These are phyloP conservation scores for Perca schrenkii DNA, from an alignment of 2,113 vertebrate genomes.

Conservation along the genomic window DNA sequence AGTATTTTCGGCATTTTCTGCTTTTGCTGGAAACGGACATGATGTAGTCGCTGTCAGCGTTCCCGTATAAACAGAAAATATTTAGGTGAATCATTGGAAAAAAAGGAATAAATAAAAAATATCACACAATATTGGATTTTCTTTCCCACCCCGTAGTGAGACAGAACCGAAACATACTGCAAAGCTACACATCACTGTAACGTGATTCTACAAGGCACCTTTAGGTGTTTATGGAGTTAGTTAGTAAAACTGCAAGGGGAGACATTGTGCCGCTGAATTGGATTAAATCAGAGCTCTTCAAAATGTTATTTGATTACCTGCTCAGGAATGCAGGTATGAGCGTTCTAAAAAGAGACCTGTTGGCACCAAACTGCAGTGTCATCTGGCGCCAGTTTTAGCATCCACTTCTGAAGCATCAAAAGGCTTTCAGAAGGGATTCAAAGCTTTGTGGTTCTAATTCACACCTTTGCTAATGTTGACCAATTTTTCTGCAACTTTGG, in stretches of 20 bases:
- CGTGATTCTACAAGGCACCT: not conserved
- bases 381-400: not conserved
- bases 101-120: too few relatives aligned
- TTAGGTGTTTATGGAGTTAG: not conserved
- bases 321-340: not conserved
- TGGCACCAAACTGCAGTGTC: not conserved
- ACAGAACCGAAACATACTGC: not conserved
- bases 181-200: not conserved
- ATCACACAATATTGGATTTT: too few relatives aligned
- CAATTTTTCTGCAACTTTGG: not conserved
- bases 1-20: too few relatives aligned
- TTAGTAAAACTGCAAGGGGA: conserved; percentile 6
- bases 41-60: too few relatives aligned
- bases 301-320: conserved; percentile 26
- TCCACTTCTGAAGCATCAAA: conserved; percentile 2
- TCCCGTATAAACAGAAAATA: too few relatives aligned
- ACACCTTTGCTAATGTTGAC: not conserved
- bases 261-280: not conserved
- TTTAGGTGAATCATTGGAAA: too few relatives aligned
- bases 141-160: too few relatives aligned
- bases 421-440: not conserved
- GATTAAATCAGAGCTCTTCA: conserved; percentile 38
- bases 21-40: too few relatives aligned
- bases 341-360: not conserved
- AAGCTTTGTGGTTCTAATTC: conserved; percentile 9